Evolutionary conservation across 2,888 invertebrate genomes (phyloP), one percentile per base, ranked within the genome.

Genomic region (Nasonia oneida): DNA sequence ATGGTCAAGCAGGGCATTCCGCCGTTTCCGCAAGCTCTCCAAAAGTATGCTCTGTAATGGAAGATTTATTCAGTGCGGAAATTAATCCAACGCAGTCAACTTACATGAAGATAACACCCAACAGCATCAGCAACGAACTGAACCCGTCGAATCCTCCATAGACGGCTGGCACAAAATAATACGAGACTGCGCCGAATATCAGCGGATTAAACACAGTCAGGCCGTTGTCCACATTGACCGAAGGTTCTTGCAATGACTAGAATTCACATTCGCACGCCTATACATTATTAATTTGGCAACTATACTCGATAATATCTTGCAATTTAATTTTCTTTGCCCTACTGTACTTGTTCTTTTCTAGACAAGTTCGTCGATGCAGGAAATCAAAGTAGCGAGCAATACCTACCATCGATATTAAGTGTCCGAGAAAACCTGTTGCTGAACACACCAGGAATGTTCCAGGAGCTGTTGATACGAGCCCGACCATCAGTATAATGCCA

Each of bases 401-500:
- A 90, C 90, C 87, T 89, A 92, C 93, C 90, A 92, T 87, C 23
- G 93, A 93, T 81, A 91, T 87, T 53, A 92, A 84, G 81, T 93
- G 90, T 83, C 92, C 93, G 23, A 92, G 87, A 79, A 91, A 88
- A 85, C 92, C 93, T 71, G 93, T 89, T 87, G 87, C 73, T 85
- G 90, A 74, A 88, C 90, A 88, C 76, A 91, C 88, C 87, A 91
- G 47, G 82, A 93, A 84, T 88, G 91, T 87, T 88, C 91, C 88
- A 87, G 92, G 89, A 88, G 90, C 89, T 6, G 91, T 90, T 82
- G 90, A 88, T 81, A 90, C 91, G 29, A 94, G 89, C 15, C 92
- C 92, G 47, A 92, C 86, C 42, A 92, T 89, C 87, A 94, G 92
- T 37, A 94, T 87, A 15, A 93, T 84, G 15, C 94, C 94, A 71